phyloP scores from a whole-genome alignment of 2,113 vertebrate genomes.

The Galbula dea region DNA sequence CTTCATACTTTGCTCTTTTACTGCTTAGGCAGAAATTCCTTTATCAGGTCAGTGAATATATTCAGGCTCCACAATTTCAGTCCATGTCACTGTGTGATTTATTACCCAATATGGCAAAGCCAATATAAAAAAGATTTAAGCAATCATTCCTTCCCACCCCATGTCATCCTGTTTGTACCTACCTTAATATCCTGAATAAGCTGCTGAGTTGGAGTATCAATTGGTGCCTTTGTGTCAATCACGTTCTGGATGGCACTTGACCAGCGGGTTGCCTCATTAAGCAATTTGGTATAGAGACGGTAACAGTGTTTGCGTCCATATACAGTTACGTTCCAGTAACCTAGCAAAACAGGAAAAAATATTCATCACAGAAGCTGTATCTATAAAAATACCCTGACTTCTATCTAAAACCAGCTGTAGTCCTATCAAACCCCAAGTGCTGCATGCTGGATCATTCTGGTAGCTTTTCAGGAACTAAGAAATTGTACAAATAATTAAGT shows the following conservation, averaged over 20 bases:
- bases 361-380: background rate
- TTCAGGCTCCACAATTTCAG: background rate
- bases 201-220: conserved; percentile 95
- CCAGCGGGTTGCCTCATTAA: conserved; percentile 93
- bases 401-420: background rate
- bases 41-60: background rate
- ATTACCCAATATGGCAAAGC: background rate
- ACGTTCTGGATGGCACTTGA: conserved; percentile 91
- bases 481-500: fast-evolving
- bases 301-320: conserved; percentile 96
- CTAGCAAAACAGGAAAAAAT: conserved; percentile 47
- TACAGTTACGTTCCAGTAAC: conserved; percentile 91
- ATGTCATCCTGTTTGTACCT: background rate
- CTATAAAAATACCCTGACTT: background rate
- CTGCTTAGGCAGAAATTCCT: background rate
- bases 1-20: background rate
- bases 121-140: background rate
- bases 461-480: background rate
- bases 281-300: conserved; percentile 89
- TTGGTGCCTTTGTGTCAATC: conserved; percentile 91
- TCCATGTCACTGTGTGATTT: background rate
- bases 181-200: conserved; percentile 98
- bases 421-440: background rate
- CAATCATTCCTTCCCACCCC: background rate
- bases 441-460: background rate